A percentile compares a stretch with the other conserved stretches of the same genome.
Evolutionary conservation across 2,888 invertebrate species (phyloP).

Genomic region (Apantesis nais): DNA sequence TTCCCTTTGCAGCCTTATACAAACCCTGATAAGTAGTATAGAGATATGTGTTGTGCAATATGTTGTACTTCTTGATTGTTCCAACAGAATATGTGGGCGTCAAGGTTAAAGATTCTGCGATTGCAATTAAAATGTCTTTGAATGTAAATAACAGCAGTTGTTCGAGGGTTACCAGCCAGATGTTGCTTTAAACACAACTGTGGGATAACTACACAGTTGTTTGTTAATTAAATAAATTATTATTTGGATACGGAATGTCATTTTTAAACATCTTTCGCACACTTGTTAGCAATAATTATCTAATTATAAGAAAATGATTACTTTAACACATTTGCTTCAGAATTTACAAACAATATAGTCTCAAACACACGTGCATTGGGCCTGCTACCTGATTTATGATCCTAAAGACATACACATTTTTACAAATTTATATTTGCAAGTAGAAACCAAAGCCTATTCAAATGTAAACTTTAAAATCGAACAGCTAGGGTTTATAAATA

Average conservation of each 20-base stretch:
- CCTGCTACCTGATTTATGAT: conserved; percentile 44
- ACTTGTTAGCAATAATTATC: conserved; percentile 20
- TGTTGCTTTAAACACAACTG: neutral
- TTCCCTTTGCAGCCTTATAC: neutral
- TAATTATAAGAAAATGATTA: conserved; percentile 22
- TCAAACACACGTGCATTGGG: conserved; percentile 34
- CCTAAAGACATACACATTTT: conserved; percentile 39
- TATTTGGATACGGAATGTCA: neutral
- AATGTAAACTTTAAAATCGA: conserved; percentile 18
- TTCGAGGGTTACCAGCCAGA: neutral
- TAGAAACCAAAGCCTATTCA: neutral
- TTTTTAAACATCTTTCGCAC: neutral
- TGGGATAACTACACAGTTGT: neutral
- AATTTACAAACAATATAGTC: conserved; percentile 24
- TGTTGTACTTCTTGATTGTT: conserved; percentile 5
- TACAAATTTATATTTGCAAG: conserved; percentile 28
- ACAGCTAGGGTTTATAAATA: conserved; percentile 2
- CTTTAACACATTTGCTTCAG: conserved; percentile 26
- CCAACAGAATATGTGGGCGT: conserved; percentile 7
- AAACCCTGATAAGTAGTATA: conserved; percentile 9
- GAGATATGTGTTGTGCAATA: conserved; percentile 2
- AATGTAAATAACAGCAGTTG: conserved; percentile 10
- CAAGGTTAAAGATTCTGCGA: conserved; percentile 9
- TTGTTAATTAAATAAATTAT: neutral
- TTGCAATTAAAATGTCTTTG: conserved; percentile 13